Conservation (phyloP, 2,797 vertebrate species). For the Poecilia wingei region DNA sequence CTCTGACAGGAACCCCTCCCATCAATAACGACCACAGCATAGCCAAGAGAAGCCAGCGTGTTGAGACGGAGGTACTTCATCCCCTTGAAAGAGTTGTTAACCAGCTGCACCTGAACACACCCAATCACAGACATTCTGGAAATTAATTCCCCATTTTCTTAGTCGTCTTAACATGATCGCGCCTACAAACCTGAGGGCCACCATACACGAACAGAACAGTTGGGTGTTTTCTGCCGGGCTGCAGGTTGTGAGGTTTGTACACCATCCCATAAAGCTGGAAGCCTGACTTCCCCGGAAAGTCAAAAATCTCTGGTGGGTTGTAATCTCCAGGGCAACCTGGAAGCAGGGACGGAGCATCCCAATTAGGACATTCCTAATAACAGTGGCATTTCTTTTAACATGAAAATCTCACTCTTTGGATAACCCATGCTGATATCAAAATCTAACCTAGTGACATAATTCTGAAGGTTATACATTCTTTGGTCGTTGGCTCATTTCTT, state of each 20-base stretch:
- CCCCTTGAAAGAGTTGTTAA: slow-evolving; percentile 98
- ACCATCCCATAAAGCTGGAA: slow-evolving; percentile 96
- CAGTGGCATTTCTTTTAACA: neutral
- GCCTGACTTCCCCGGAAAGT: slow-evolving; percentile 89
- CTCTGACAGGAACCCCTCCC: slow-evolving; percentile 95
- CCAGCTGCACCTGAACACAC: slow-evolving; percentile 89
- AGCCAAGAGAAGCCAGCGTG: slow-evolving; percentile 93
- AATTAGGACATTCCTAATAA: neutral
- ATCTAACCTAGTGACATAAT: neutral
- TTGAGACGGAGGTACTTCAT: slow-evolving; percentile 96
- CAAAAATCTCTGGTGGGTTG: slow-evolving; percentile 93
- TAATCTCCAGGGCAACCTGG: slow-evolving; percentile 95
- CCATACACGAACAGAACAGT: slow-evolving; percentile 96
- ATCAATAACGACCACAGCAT: slow-evolving; percentile 95
- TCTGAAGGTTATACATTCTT: neutral
- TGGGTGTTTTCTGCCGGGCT: slow-evolving; percentile 92
- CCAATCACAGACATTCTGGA: neutral
- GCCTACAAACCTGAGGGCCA: slow-evolving; percentile 89
- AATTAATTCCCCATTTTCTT: neutral
- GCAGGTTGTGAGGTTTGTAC: slow-evolving; percentile 93
- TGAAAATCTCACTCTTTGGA: neutral
- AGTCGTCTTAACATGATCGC: neutral
- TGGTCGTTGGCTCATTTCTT: neutral
- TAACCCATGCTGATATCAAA: neutral
- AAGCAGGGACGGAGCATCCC: slow-evolving; percentile 7